Evolutionary conservation across 1,140 invertebrate genomes (phyloP), one percentile per base, ranked within the genome.

Genomic region (Heterodera schachtii): DNA sequence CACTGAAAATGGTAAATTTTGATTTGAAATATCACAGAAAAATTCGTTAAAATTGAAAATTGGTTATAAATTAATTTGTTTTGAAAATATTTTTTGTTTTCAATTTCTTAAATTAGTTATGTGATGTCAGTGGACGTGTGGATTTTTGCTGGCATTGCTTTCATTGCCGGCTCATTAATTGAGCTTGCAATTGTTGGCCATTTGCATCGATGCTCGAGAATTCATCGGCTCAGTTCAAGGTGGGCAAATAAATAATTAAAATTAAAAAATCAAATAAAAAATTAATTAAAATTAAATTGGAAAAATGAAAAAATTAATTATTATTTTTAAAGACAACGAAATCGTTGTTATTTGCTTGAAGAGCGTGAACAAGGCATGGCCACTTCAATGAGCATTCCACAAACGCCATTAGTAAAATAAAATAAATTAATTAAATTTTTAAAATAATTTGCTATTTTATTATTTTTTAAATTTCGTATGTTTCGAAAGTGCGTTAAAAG

Each of bases 111-210:
- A 31, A 71, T 31, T 41, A 83, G 84, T 64, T 84, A 84, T 71
- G 69, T 84, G 11, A 84, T 86, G 84, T 83, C 84, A 6, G 73
- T 86, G 6, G 84, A 84, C 64, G 75, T 84, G 52, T 84, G 84
- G 84, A 78, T 84, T 31, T 86, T 82, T 79, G 70, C 81, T 8
- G 70, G 78, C 11, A 66, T 74, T 67, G 46, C 74, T 21, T 85
- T 85, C 67, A 79, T 85, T 41, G 77, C 70, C 8, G 69, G 44
- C 31, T 81, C 84, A n/a, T 52, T 85, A 44, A 67, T 85, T 19
- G 84, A 85, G 67, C 78, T 85, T 16, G 84, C 84, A 9, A 84
- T 85, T 69, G 84, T 85, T 46, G 84, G 84, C 16, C 84, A 85
- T 80, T 73, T 85, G 19, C 86, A 85, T 73, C 52, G 80, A 46